Evolutionary conservation across 2,888 invertebrate species (phyloP).

Genomic region (Periphyllus acericola): DNA sequence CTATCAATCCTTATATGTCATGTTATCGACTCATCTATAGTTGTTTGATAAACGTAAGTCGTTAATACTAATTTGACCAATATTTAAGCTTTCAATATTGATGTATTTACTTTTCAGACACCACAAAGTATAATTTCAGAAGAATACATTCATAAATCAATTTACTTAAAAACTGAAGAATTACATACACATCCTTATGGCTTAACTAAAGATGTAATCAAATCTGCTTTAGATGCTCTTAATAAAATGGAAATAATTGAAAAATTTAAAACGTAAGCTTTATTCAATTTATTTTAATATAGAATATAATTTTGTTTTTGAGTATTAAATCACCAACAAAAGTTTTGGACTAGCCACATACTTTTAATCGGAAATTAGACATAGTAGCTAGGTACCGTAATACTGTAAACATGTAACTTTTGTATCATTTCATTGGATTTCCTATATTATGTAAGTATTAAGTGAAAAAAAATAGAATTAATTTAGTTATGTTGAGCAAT

Average conservation of each 20-base stretch:
- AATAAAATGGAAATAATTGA: constrained; percentile 34
- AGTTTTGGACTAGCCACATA: too few species aligned
- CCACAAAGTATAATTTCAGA: constrained; percentile 23
- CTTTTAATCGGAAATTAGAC: too few species aligned
- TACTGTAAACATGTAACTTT: too few species aligned
- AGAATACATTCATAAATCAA: constrained; percentile 21
- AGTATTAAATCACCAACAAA: too few species aligned
- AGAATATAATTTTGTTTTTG: too few species aligned
- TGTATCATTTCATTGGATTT: too few species aligned
- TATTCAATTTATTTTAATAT: background rate
- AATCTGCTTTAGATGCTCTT: constrained; percentile 35
- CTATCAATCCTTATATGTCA: constrained; percentile 17
- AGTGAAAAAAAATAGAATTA: too few species aligned
- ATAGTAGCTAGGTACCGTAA: too few species aligned
- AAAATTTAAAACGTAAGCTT: constrained; percentile 33
- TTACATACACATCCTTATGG: constrained; percentile 23
- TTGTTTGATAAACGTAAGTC: constrained; percentile 27
- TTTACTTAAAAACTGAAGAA: constrained; percentile 14
- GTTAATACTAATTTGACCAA: background rate
- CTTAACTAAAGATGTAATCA: constrained; percentile 39
- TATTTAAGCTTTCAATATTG: background rate
- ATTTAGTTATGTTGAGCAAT: too few species aligned
- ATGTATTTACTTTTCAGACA: background rate
- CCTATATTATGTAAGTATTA: too few species aligned
- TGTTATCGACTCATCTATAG: constrained; percentile 34